Conservation (phyloP, 2,113 vertebrate species). For the Cavia porcellus region DNA sequence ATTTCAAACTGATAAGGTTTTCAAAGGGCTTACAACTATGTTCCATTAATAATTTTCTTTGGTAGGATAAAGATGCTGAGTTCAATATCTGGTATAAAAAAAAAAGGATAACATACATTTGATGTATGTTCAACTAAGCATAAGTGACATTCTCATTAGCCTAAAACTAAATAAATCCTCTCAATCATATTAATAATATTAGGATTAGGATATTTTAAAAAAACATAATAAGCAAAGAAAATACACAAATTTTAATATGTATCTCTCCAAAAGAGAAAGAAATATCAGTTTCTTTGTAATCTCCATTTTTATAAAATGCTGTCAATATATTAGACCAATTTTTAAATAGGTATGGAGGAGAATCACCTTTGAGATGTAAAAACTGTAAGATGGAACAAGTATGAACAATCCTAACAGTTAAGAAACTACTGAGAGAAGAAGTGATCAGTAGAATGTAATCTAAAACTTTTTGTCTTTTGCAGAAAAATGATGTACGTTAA, state of each 20-base stretch:
- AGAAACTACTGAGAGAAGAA: slow-evolving; percentile 22
- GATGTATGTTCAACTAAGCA: slow-evolving; percentile 1
- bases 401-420: neutral
- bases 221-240: neutral
- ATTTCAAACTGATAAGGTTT: slow-evolving; percentile 49
- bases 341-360: neutral
- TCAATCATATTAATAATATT: slow-evolving; percentile 26
- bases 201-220: neutral
- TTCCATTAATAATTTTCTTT: slow-evolving; percentile 62
- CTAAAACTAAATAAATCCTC: slow-evolving; percentile 51
- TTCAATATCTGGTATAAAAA: no score
- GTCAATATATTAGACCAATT: neutral
- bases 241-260: neutral
- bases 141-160: slow-evolving; percentile 36
- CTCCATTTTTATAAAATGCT: neutral
- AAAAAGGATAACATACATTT: neutral
- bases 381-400: neutral
- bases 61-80: neutral
- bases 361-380: neutral
- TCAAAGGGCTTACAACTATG: neutral
- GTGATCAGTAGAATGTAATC: neutral
- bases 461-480: slow-evolving; percentile 2
- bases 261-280: neutral
- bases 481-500: slow-evolving; percentile 35
- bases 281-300: neutral